Base-by-base conservation (phyloP, 2,888 invertebrate species). In the Scaptomyza parva region DNA sequence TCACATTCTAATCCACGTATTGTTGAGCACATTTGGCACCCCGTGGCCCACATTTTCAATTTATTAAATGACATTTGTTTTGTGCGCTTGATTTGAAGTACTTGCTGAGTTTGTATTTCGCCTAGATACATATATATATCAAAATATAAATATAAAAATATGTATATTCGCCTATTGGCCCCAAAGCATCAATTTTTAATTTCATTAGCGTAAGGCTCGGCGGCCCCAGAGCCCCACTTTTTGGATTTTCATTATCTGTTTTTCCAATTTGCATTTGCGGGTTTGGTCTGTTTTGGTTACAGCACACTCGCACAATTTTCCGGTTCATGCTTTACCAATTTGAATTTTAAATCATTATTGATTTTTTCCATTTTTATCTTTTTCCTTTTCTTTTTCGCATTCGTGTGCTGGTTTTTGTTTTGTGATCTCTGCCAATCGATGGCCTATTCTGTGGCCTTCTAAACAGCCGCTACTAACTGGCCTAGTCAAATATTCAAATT, bases 61-160 rank as follows among this genome's bases (percentile, higher is more conserved):
- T 83, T 88, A 88, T 88, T 86, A 88, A 83, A 83, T 86, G 86
- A 88, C 86, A 83, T 83, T 83, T 86, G 79, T 83, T 73, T 81
- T 70, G 54, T 51, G 33, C 39, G 51, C 71, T 24, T 22, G 37
- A 33, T 37, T 57, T 22, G 33, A 14, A 37, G 35, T 40, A 41
- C 43, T 47, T 20, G 24, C 43, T 20, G 24, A 55, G 24, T 41
- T 50, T 53, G 57, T 51, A 64, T 72, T 33, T 68, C 52, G 66
- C 63, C 67, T 81, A 81, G 75, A 63, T 62, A 45, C 11, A 12
- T 17, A 17, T 11, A n/a, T 28, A 24, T 9, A 9, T 8, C n/a
- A n/a, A n/a, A n/a, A 18, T 8, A 18, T n/a, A 9, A 12, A n/a
- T 26, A 11, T 26, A 11, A 14, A 26, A 14, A 44, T 12, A 28